A percentile compares a stretch with the other conserved stretches of the same genome.
These are phyloP conservation scores for Dicyrtoma fusca DNA, from an alignment of 2,888 invertebrate species.

Conservation along the genomic window DNA sequence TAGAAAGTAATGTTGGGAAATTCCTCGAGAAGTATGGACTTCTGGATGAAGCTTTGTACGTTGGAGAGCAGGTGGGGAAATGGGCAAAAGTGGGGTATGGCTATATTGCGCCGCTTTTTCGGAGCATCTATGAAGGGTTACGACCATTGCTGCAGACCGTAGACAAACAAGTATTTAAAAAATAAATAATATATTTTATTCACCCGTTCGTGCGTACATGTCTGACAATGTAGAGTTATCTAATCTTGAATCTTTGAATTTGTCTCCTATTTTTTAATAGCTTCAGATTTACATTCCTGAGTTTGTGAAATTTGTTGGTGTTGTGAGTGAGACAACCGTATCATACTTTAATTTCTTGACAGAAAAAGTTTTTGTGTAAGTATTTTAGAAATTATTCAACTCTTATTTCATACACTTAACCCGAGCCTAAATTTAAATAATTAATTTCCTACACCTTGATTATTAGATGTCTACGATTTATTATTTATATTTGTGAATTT, in stretches of 20 bases:
- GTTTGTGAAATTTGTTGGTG: slow-evolving; percentile 40
- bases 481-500: slow-evolving; percentile 3
- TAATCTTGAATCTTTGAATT: not conserved
- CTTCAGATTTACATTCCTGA: slow-evolving; percentile 56
- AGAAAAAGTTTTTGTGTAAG: slow-evolving; percentile 56
- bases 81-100: slow-evolving; percentile 44
- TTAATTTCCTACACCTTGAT: not conserved
- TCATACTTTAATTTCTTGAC: slow-evolving; percentile 43
- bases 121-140: slow-evolving; percentile 54
- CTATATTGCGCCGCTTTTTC: slow-evolving; percentile 51
- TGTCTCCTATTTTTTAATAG: slow-evolving; percentile 35
- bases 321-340: slow-evolving; percentile 1
- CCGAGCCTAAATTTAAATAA: not conserved
- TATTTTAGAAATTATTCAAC: not conserved
- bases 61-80: slow-evolving; percentile 29
- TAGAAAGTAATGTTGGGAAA: slow-evolving; percentile 55
- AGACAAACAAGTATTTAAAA: slow-evolving; percentile 53
- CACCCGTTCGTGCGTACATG: too few species aligned
- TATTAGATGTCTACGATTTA: not conserved
- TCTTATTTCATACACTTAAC: not conserved
- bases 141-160: slow-evolving; percentile 56
- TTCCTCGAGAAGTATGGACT: slow-evolving; percentile 53
- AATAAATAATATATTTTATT: slow-evolving; percentile 15
- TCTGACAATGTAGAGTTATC: not conserved
- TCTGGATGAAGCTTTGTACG: slow-evolving; percentile 45